Conservation (phyloP, 2,797 vertebrate species). For the Aphelocoma californica region DNA sequence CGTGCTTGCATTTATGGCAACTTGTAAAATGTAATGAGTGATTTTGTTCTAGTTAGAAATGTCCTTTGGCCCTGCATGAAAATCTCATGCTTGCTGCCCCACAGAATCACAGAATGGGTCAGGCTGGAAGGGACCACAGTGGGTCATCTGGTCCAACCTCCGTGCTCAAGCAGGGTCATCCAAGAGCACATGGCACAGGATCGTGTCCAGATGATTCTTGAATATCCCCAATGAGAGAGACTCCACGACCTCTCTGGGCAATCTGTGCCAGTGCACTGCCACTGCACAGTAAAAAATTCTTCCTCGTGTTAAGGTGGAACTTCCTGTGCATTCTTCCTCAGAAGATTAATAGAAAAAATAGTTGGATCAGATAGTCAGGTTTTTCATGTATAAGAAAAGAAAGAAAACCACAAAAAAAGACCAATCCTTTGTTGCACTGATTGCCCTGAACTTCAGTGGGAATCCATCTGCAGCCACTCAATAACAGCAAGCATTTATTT, state of each 20-base stretch:
- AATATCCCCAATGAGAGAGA: not conserved
- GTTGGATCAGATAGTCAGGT: not conserved
- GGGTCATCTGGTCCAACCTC: not conserved
- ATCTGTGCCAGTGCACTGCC: too few species aligned
- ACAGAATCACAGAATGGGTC: not conserved
- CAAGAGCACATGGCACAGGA: not conserved
- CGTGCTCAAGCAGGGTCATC: not conserved
- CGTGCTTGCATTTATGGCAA: not conserved
- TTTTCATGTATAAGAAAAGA: not conserved
- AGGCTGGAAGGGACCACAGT: not conserved
- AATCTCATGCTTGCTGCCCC: not conserved
- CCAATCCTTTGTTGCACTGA: not conserved
- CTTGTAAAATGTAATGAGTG: not conserved
- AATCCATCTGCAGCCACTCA: not conserved
- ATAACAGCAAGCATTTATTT: not conserved
- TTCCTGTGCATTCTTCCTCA: not conserved
- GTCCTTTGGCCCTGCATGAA: not conserved
- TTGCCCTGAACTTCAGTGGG: not conserved
- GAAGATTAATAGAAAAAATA: not conserved
- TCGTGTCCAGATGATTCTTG: not conserved
- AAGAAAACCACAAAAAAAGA: not conserved
- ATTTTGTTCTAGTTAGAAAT: not conserved
- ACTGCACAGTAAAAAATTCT: not conserved
- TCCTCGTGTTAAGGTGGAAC: fast-evolving
- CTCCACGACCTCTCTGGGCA: not conserved